These are phyloP conservation scores for Eunapius fragilis DNA, from an alignment of 37 sponge, comb jelly and placozoan species.

Conservation along the genomic window DNA sequence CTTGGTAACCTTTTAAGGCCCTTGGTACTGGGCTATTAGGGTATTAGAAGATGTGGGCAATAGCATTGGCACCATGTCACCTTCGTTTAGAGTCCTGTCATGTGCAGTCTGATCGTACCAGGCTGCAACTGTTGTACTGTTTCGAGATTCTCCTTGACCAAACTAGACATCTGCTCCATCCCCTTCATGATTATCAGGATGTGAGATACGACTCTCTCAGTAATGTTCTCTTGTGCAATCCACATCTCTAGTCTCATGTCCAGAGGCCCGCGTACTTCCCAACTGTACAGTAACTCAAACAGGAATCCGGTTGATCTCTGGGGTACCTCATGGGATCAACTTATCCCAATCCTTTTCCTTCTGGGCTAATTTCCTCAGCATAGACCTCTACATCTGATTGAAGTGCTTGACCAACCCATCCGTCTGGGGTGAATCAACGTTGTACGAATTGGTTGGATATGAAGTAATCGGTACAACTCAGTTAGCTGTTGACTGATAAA, in stretches of 20 bases:
- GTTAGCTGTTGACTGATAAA: conserved; percentile 37
- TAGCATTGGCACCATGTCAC: conserved; percentile 30
- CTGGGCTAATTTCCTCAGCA: background rate
- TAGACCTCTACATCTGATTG: conserved; percentile 30
- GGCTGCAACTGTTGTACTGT: conserved; percentile 3
- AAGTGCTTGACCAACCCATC: conserved; percentile 45
- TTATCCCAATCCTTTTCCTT: conserved; percentile 9
- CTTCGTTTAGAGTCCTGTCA: background rate
- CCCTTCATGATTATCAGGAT: conserved; percentile 4
- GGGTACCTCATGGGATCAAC: conserved; percentile 37
- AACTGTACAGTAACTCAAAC: conserved; percentile 44
- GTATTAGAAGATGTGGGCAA: conserved; percentile 41
- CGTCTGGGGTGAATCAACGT: conserved; percentile 54
- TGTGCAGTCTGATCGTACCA: conserved; percentile 38
- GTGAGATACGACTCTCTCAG: conserved; percentile 26
- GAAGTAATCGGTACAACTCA: conserved; percentile 39
- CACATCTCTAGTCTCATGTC: conserved; percentile 31
- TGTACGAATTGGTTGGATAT: conserved; percentile 30
- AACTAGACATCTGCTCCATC: conserved; percentile 17
- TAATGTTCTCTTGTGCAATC: background rate
- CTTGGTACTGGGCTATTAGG: conserved; percentile 29
- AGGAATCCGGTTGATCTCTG: conserved; percentile 55
- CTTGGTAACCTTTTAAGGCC: conserved; percentile 8
- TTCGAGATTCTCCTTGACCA: conserved; percentile 32
- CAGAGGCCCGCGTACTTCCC: conserved; percentile 26